phyloP scores from a whole-genome alignment of 1,140 invertebrate genomes.

The Bombus superbus region DNA sequence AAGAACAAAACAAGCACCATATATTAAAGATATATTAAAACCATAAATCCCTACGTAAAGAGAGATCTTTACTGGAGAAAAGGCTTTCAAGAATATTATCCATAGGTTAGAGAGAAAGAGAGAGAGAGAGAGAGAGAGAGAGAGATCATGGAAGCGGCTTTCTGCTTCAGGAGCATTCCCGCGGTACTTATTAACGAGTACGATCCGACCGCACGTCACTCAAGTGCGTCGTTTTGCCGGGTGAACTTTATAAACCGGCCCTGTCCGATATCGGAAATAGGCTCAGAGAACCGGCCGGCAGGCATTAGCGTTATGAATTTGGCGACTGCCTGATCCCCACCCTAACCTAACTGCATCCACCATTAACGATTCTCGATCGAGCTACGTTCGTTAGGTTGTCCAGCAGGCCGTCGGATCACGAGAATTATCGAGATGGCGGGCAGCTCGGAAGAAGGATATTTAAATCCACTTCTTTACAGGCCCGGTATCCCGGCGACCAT shows the following conservation, averaged over 20 bases:
- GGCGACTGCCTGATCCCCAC: conserved; percentile 30
- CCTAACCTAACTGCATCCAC: background rate
- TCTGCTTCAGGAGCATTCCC: conserved; percentile 20
- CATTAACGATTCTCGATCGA: conserved; percentile 46
- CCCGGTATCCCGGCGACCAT: background rate
- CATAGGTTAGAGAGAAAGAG: background rate
- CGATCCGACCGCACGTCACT: conserved; percentile 39
- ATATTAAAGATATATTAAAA: too few relatives aligned
- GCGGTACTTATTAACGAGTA: conserved; percentile 43
- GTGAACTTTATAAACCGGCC: conserved; percentile 47
- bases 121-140: too few relatives aligned
- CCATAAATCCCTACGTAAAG: too few relatives aligned
- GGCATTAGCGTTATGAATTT: conserved; percentile 45
- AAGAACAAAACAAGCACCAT: too few relatives aligned
- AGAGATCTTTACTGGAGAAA: background rate
- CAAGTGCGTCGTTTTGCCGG: conserved; percentile 37
- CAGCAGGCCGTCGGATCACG: conserved; percentile 3
- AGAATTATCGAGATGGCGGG: conserved; percentile 30
- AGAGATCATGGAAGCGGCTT: background rate
- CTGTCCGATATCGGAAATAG: conserved; percentile 53
- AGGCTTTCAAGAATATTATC: background rate
- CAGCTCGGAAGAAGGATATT: conserved; percentile 24
- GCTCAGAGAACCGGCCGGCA: conserved; percentile 26
- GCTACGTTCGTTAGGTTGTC: conserved; percentile 1
- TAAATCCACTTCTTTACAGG: conserved; percentile 19